A percentile compares a stretch with the other conserved stretches of the same genome.
These are phyloP conservation scores for Chrosomus eos DNA, from an alignment of 2,797 vertebrate genomes.

Conservation along the genomic window DNA sequence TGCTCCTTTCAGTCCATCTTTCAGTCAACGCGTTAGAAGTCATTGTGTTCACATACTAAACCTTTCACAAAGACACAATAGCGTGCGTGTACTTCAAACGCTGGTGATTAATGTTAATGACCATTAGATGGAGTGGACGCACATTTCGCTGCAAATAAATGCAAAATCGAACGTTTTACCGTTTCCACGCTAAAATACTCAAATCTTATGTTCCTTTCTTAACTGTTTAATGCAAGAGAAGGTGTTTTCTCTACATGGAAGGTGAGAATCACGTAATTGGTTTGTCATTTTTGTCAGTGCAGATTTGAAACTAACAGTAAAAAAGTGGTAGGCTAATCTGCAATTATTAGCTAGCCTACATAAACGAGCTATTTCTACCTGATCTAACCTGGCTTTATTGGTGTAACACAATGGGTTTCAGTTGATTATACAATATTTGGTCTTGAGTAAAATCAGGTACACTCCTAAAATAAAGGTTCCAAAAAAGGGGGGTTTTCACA, in stretches of 20 bases:
- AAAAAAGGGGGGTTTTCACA: not conserved
- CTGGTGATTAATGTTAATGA: constrained; percentile 93
- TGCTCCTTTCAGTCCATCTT: constrained; percentile 67
- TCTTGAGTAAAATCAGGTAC: not conserved
- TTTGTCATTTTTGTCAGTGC: not conserved
- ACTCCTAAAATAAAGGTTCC: not conserved
- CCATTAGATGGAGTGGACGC: constrained; percentile 85
- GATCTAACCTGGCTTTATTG: not conserved
- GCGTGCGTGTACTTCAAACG: constrained; percentile 86
- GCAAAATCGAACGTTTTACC: constrained; percentile 78
- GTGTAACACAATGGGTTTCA: not conserved
- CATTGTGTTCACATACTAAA: constrained; percentile 82
- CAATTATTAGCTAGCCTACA: no score
- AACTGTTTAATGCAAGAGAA: not conserved
- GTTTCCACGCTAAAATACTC: constrained; percentile 56
- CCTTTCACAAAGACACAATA: constrained; percentile 81
- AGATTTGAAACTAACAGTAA: not conserved
- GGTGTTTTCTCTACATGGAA: constrained; percentile 3
- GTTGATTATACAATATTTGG: not conserved
- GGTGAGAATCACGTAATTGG: not conserved
- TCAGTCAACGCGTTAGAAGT: constrained; percentile 79
- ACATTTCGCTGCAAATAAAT: constrained; percentile 80
- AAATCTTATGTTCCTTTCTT: not conserved
- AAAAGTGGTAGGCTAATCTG: not conserved
- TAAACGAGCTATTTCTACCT: not conserved